Conservation (phyloP, 2,888 invertebrate genomes). For the Latrodectus elegans region DNA sequence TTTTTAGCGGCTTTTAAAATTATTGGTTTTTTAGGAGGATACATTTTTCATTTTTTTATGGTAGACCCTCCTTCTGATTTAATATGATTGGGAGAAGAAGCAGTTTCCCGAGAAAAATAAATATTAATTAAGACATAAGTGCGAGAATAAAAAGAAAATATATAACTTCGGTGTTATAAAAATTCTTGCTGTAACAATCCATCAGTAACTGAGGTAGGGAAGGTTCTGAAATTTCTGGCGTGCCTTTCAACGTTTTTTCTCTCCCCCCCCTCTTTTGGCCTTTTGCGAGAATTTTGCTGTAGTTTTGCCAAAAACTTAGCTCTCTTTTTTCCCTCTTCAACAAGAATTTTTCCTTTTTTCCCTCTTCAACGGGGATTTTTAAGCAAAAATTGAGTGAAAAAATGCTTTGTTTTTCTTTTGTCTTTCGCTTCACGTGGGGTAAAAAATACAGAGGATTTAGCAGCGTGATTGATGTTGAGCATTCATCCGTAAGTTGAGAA, state of each 20-base stretch:
- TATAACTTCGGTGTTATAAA: not conserved
- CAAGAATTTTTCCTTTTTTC: slow-evolving; percentile 5
- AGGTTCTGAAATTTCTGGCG: not conserved
- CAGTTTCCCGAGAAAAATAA: too few relatives aligned
- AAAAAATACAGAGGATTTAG: slow-evolving; percentile 11
- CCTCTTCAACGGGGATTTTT: slow-evolving; percentile 23
- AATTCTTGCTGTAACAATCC: not conserved
- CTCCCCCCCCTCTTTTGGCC: too few relatives aligned
- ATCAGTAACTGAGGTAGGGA: not conserved
- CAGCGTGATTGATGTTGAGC: slow-evolving; percentile 53
- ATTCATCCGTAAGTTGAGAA: slow-evolving; percentile 53
- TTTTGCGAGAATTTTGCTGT: too few relatives aligned
- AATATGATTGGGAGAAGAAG: too few relatives aligned
- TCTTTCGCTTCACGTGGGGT: slow-evolving; percentile 7
- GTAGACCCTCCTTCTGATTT: too few relatives aligned
- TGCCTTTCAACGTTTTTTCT: not conserved
- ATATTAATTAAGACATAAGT: too few relatives aligned
- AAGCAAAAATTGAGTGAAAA: slow-evolving; percentile 36
- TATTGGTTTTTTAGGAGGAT: too few relatives aligned
- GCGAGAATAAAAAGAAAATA: too few relatives aligned
- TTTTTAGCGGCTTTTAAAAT: too few relatives aligned
- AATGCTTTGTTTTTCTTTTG: slow-evolving; percentile 34
- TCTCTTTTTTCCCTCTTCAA: slow-evolving; percentile 12
- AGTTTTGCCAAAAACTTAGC: not conserved
- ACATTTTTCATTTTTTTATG: too few relatives aligned